Percentiles rank a stretch among this genome's conserved stretches.
Evolutionary conservation across 1,140 invertebrate species (phyloP).

Genomic region (Magallana gigas): DNA sequence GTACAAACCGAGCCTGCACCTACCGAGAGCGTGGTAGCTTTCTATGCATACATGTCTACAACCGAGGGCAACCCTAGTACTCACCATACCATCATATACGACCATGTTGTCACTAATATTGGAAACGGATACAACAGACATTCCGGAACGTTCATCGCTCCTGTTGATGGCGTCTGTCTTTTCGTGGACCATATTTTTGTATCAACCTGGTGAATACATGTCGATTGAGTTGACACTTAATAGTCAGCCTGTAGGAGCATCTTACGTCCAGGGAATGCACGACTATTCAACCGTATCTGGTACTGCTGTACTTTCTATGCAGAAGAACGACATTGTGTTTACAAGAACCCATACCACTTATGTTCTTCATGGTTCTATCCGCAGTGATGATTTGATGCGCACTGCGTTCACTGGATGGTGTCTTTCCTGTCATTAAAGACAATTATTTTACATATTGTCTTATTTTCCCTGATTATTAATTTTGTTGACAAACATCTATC

Average conservation of each 20-base stretch:
- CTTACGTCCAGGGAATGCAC: background rate
- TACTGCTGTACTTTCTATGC: background rate
- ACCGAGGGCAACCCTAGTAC: background rate
- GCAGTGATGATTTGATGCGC: background rate
- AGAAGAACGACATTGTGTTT: background rate
- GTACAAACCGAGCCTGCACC: background rate
- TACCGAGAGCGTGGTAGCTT: background rate
- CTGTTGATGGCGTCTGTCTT: conserved; percentile 36
- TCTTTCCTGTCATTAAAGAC: background rate
- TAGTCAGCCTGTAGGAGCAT: background rate
- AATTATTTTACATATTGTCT: too few species aligned
- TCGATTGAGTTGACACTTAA: background rate
- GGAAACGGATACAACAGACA: conserved; percentile 45
- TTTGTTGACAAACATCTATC: too few species aligned
- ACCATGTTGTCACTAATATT: conserved; percentile 39
- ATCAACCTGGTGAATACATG: background rate
- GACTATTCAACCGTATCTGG: background rate
- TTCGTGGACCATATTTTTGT: conserved; percentile 32
- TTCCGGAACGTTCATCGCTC: conserved; percentile 48
- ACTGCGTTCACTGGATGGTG: conserved; percentile 2
- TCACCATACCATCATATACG: conserved; percentile 44
- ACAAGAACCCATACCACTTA: background rate
- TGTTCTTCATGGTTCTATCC: too few species aligned
- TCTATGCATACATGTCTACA: conserved; percentile 38
- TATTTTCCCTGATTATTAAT: too few species aligned